These are phyloP conservation scores for Quiscalus mexicanus DNA, from an alignment of 2,113 vertebrate genomes.

Conservation along the genomic window DNA sequence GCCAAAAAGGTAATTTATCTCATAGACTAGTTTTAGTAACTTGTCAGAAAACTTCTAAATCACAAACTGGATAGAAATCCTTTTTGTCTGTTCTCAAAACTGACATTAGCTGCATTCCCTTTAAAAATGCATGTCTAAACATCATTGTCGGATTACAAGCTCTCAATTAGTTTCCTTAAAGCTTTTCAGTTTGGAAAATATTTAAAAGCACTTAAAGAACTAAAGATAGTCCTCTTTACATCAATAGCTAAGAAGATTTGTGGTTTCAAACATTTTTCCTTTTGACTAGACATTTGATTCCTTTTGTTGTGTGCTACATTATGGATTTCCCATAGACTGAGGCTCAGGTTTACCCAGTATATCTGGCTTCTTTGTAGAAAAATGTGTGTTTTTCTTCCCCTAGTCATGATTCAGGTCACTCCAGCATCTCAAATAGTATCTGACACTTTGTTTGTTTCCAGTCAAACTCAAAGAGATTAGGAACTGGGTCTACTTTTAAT, in stretches of 20 bases:
- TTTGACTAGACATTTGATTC: neutral
- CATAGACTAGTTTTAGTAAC: neutral
- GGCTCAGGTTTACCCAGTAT: neutral
- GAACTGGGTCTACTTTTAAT: neutral
- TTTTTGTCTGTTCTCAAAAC: neutral
- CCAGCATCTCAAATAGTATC: neutral
- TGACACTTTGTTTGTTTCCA: neutral
- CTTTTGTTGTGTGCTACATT: neutral
- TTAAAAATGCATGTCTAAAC: neutral
- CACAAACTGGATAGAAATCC: neutral
- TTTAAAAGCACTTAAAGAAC: neutral
- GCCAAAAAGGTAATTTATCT: neutral
- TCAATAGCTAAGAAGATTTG: neutral
- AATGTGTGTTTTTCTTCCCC: neutral
- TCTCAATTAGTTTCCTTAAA: neutral
- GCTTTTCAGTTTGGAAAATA: neutral
- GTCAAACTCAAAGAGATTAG: neutral
- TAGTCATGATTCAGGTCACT: neutral
- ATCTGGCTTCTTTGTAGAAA: neutral
- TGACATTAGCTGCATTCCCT: neutral
- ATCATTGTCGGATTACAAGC: neutral
- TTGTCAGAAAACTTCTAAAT: neutral
- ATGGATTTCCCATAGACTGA: neutral
- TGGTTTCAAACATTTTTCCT: neutral
- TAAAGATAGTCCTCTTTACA: neutral